phyloP scores from a whole-genome alignment of 2,888 invertebrate genomes.

The Watsonalla cultraria region DNA sequence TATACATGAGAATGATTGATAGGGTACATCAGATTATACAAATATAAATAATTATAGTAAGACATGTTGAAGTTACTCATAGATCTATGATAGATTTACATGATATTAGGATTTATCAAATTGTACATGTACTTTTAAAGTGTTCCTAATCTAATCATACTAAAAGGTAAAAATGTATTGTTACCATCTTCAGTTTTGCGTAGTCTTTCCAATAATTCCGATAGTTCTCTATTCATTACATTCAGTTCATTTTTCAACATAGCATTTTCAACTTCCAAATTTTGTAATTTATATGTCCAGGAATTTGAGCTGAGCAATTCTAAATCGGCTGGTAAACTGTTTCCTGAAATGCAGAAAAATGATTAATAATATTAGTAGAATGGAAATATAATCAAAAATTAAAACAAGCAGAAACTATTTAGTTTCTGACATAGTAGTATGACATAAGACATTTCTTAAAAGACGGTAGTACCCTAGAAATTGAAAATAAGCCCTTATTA shows the following conservation, averaged over 20 bases:
- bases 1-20: no score
- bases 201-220: constrained; percentile 50
- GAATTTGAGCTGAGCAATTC: constrained; percentile 36
- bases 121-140: no score
- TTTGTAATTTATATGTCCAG: constrained; percentile 49
- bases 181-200: constrained; percentile 61
- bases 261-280: constrained; percentile 65
- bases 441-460: no score
- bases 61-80: not conserved
- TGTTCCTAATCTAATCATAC: no score
- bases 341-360: constrained; percentile 34
- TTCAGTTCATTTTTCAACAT: constrained; percentile 70
- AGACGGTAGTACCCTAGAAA: no score
- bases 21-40: not conserved
- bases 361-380: no score
- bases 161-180: constrained; percentile 9
- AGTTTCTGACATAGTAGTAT: no score
- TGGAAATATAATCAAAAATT: no score
- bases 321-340: constrained; percentile 52
- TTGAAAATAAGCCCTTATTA: no score
- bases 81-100: no score
- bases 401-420: no score
- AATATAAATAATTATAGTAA: constrained; percentile 7
- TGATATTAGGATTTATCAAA: no score
- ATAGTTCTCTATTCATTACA: constrained; percentile 58